Base-by-base conservation (phyloP, 2,797 vertebrate genomes). In the Pantherophis vulpinus region DNA sequence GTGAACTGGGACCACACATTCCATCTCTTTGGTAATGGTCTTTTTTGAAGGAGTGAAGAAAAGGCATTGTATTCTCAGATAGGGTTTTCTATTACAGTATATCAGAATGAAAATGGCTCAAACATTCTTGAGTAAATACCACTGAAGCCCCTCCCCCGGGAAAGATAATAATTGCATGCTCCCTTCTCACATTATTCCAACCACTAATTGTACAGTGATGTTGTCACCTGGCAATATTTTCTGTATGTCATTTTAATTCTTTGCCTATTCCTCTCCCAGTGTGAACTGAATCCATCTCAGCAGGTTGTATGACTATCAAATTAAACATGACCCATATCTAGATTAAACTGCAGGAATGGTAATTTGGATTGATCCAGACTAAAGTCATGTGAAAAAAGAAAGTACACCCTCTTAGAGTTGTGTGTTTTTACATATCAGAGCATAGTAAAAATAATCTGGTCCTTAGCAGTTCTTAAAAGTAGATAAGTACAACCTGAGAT, bases 1-100 rank as follows among this genome's bases (percentile, higher is more conserved):
- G 13, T 93, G 51, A 93, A 91, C 51, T 91, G 93, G 93, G 66
- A 25, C 59, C 87, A 89, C 9, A 14, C n/a, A 13, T 66, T 93
- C 32, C 13, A 5, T 29, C 61, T 91, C 32, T 29, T 32, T 18
- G 93, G 93, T 93, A 93, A 86, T 47, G 37, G 37, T 55, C 27
- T 29, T 20, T 56, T 88, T 60, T 92, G 37, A 92, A 51, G 58
- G 23, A 55, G 83, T 60, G 12, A 12, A 83, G 83, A 18, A 66
- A 66, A 56, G 51, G 32, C 56, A n/a, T 14, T 60, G 10, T 60
- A 8, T 86, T 10, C 12, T 47, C 29, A 27, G 14, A 83, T n/a
- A 60, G 27, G 25, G 42, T 56, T 61, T 91, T 7, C 3, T 59
- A 42, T 37, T 60, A 47, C 32, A 25, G 0, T 37, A 47, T 25